Conservation (phyloP, 2,797 vertebrate species). For the Eulemur coronatus region DNA sequence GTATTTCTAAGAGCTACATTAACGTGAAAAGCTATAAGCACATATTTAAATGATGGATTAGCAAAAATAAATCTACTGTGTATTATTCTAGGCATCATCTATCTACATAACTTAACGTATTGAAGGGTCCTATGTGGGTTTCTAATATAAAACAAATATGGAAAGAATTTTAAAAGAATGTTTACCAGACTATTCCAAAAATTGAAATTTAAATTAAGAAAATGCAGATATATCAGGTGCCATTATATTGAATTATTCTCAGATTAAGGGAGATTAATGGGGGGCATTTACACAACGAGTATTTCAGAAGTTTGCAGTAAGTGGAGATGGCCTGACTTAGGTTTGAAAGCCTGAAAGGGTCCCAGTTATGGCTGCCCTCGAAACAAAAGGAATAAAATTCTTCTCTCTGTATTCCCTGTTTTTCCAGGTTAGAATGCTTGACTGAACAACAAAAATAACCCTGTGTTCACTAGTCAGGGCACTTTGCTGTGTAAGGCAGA, state of each 20-base stretch:
- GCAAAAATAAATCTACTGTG: constrained; percentile 35
- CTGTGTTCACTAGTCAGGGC: neutral
- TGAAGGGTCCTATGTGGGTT: neutral
- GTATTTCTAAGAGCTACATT: neutral
- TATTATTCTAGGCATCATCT: neutral
- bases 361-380: neutral
- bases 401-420: neutral
- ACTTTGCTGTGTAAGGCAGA: neutral
- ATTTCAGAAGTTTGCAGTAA: neutral
- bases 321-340: neutral
- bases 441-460: neutral
- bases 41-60: constrained; percentile 20
- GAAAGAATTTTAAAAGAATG: neutral
- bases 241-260: constrained; percentile 4
- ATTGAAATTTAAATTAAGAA: neutral
- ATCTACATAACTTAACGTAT: neutral
- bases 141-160: neutral
- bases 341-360: neutral
- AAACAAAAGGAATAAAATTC: neutral
- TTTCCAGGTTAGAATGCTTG: neutral
- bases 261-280: neutral
- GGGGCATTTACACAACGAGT: neutral
- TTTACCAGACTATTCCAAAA: neutral
- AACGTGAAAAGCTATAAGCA: constrained; percentile 6
- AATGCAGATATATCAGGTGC: neutral